phyloP scores from a whole-genome alignment of 2,888 invertebrate species.

The Cephus runcator region DNA sequence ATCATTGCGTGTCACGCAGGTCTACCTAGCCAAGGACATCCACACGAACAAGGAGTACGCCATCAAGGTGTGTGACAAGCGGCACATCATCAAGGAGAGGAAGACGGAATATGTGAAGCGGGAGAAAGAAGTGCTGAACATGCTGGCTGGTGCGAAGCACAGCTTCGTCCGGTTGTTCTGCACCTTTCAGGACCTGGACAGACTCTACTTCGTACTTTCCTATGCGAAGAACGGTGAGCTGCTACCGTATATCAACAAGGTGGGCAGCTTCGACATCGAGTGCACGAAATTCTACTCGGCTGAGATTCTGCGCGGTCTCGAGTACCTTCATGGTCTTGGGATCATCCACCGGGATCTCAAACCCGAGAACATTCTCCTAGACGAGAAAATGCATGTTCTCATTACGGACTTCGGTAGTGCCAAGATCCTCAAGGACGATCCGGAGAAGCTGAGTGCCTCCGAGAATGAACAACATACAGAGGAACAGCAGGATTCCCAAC shows the following conservation, averaged over 20 bases:
- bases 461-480: conserved; percentile 1
- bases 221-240: conserved; percentile 97
- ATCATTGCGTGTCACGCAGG: conserved; percentile 58
- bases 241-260: conserved; percentile 89
- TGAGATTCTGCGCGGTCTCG: conserved; percentile 91
- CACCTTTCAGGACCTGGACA: conserved; percentile 94
- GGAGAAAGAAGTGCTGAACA: conserved; percentile 93
- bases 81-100: conserved; percentile 90
- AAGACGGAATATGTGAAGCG: conserved; percentile 93
- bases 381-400: conserved; percentile 94
- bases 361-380: conserved; percentile 96
- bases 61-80: conserved; percentile 98
- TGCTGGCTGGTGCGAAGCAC: conserved; percentile 81
- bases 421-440: conserved; percentile 75
- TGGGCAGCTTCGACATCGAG: conserved; percentile 88
- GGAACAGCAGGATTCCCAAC: conserved; percentile 45
- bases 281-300: conserved; percentile 95
- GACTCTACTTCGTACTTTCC: conserved; percentile 94
- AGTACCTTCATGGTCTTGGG: conserved; percentile 87
- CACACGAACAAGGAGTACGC: conserved; percentile 92
- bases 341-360: conserved; percentile 97
- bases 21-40: conserved; percentile 93
- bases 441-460: conserved; percentile 21
- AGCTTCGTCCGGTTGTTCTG: conserved; percentile 95
- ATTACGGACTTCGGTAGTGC: conserved; percentile 98